Evolutionary conservation across 2,888 invertebrate genomes (phyloP), one percentile per base, ranked within the genome.

Genomic region (Trichopoda pennipes): DNA sequence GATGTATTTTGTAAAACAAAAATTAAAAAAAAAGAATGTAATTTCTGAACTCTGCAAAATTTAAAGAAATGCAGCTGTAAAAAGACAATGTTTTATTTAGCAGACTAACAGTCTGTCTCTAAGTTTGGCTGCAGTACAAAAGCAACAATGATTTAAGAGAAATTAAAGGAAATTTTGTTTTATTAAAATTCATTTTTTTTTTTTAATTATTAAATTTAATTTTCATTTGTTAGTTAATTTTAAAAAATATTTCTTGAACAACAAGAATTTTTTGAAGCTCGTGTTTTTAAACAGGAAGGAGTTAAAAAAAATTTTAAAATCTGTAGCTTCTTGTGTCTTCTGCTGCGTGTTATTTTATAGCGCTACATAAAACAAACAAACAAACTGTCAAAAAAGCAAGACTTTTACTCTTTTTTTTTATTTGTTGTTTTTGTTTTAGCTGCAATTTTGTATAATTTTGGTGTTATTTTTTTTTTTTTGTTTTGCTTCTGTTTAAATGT

Each of bases 1-100:
- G 89, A 89, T 89, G 89, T 89, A 79, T 86, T 68, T 35, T 17
- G 38, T 35, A 49, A 55, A 60, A 16, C n/a, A 17, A n/a, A n/a
- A n/a, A n/a, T n/a, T n/a, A 17, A n/a, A 14, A 49, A 44, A 69
- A 49, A 28, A 28, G 28, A 8, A 28, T 60, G 2, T 19, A 56
- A 38, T 72, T 68, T 66, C 19, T 3, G 1, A 28, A 28, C 44
- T 56, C 60, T 70, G 44, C 61, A 63, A 73, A 64, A 64, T 68
- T 51, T 21, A 17, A 49, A 60, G 58, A 56, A 80, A 63, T 12
- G 55, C 64, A 80, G 64, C 70, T 75, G 56, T 17, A 51, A 51
- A 44, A 23, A 55, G 23, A 64, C 21, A 38, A 38, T 38, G 10
- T 38, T 38, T 38, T 38, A 38, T 38, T 10, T 38, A 21, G 35